These are phyloP conservation scores for Xiphophorus hellerii DNA, from an alignment of 2,113 vertebrate genomes.

Conservation along the genomic window DNA sequence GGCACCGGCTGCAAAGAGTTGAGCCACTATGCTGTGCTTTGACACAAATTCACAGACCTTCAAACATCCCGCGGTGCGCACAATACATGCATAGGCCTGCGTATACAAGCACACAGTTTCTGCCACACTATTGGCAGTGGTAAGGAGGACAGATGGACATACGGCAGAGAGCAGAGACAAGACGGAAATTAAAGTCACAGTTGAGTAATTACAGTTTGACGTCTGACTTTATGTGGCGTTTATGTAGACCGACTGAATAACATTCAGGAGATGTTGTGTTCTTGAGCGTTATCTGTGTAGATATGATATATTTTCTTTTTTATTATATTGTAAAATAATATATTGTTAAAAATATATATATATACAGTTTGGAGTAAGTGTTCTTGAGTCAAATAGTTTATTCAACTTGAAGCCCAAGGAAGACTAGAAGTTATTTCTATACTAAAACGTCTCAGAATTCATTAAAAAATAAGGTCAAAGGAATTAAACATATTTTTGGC, in stretches of 20 bases:
- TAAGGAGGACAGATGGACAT: slow-evolving; percentile 68
- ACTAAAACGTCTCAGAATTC: too few relatives aligned
- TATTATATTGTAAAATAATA: too few relatives aligned
- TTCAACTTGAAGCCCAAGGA: too few relatives aligned
- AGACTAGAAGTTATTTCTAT: too few relatives aligned
- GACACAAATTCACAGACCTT: slow-evolving; percentile 60
- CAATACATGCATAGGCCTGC: slow-evolving; percentile 34
- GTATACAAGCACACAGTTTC: slow-evolving; percentile 19
- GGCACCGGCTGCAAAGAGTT: slow-evolving; percentile 2
- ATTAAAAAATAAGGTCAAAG: too few relatives aligned
- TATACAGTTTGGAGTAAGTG: too few relatives aligned
- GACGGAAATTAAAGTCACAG: slow-evolving; percentile 71
- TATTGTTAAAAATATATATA: too few relatives aligned
- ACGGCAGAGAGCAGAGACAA: slow-evolving; percentile 59
- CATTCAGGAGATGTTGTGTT: background rate
- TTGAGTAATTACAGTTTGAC: slow-evolving; percentile 53
- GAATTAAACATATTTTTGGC: too few relatives aligned
- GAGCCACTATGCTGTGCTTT: slow-evolving; percentile 54
- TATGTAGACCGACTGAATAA: slow-evolving; percentile 5
- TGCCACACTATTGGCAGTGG: slow-evolving; percentile 49
- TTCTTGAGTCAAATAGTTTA: too few relatives aligned
- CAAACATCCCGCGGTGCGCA: slow-evolving; percentile 35
- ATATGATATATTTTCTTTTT: background rate
- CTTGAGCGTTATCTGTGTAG: too few relatives aligned
- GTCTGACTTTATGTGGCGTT: slow-evolving; percentile 23